phyloP scores from a whole-genome alignment of 1,140 invertebrate genomes.

The Penaeus indicus region DNA sequence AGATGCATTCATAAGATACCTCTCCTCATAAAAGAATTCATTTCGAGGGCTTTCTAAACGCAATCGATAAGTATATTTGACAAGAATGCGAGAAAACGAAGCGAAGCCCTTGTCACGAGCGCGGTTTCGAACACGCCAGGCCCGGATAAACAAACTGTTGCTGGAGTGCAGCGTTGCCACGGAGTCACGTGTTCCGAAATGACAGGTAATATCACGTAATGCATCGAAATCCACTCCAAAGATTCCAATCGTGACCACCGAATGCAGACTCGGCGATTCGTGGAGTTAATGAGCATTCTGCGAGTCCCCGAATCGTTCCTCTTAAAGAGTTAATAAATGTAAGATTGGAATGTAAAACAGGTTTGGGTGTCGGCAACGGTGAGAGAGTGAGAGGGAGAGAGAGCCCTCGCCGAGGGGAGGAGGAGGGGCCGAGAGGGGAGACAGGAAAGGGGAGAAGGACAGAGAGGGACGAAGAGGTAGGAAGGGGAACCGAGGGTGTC shows the following conservation, averaged over 20 bases:
- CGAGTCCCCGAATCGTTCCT: no score
- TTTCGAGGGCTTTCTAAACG: neutral
- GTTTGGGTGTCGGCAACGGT: neutral
- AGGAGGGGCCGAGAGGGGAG: no score
- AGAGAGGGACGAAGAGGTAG: no score
- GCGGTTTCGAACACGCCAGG: conserved; percentile 1
- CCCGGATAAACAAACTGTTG: conserved; percentile 54
- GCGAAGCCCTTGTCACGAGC: neutral
- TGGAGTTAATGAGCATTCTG: no score
- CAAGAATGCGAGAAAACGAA: neutral
- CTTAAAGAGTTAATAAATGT: no score
- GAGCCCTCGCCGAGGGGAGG: neutral
- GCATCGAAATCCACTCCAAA: no score
- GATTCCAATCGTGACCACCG: no score
- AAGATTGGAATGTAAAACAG: no score
- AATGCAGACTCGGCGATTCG: no score
- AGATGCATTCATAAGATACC: neutral
- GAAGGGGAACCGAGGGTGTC: neutral
- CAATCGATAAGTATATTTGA: neutral
- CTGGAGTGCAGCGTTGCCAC: conserved; percentile 32
- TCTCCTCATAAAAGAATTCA: neutral
- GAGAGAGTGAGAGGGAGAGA: neutral
- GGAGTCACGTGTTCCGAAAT: no score
- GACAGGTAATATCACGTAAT: no score
- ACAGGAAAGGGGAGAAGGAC: no score